Percentiles rank a stretch among this genome's conserved stretches.
Conservation (phyloP, 2,888 invertebrate genomes). For the Drosophila paucipuncta region DNA sequence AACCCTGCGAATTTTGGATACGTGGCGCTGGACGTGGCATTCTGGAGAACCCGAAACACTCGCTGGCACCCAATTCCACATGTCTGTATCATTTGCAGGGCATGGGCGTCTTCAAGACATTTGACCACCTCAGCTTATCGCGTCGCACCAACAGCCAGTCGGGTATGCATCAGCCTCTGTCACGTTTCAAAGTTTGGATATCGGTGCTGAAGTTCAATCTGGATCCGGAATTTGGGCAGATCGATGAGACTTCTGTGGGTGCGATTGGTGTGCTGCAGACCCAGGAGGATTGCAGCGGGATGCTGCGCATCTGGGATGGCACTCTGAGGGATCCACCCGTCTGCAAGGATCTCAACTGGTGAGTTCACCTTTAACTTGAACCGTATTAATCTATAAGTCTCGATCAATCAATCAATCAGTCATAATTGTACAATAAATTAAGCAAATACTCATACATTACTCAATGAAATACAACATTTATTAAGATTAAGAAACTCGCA, state of each 20-base stretch:
- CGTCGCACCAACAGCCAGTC: slow-evolving; percentile 86
- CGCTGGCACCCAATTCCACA: slow-evolving; percentile 94
- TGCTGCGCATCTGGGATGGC: slow-evolving; percentile 95
- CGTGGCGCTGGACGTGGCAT: slow-evolving; percentile 92
- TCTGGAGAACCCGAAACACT: slow-evolving; percentile 93
- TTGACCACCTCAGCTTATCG: slow-evolving; percentile 86
- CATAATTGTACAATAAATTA: not conserved
- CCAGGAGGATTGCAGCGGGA: slow-evolving; percentile 92
- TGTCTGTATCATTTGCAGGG: slow-evolving; percentile 94
- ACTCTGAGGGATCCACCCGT: slow-evolving; percentile 91
- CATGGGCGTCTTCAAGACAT: slow-evolving; percentile 87
- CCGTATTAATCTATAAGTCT: too few relatives aligned
- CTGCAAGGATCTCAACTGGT: slow-evolving; percentile 94
- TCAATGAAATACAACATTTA: too few relatives aligned
- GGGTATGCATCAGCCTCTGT: slow-evolving; percentile 86
- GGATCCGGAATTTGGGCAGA: slow-evolving; percentile 87
- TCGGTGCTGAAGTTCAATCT: slow-evolving; percentile 94
- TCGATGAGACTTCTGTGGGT: slow-evolving; percentile 84
- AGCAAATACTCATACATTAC: too few relatives aligned
- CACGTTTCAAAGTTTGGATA: slow-evolving; percentile 93
- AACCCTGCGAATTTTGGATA: slow-evolving; percentile 94
- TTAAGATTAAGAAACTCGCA: not conserved
- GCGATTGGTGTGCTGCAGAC: slow-evolving; percentile 85
- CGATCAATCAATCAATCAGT: not conserved
- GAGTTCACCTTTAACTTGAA: slow-evolving; percentile 71